Evolutionary conservation across 2,888 invertebrate genomes (phyloP).

Genomic region (Oligia fasciuncula): DNA sequence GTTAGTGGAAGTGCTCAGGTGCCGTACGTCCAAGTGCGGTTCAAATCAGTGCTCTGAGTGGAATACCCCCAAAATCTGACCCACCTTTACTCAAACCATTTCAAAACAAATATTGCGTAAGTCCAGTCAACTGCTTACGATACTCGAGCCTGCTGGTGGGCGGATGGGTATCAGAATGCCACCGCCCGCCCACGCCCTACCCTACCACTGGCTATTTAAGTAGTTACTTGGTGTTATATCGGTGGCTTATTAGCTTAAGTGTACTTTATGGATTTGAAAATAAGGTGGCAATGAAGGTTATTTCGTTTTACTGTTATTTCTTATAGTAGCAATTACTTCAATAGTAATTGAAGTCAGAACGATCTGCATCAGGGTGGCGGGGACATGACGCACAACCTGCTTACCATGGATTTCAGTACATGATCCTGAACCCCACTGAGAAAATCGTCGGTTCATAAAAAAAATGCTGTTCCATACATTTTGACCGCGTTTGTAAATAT

Average conservation of each 20-base stretch:
- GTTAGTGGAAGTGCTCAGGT: too few relatives aligned
- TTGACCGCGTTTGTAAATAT: too few relatives aligned
- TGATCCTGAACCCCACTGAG: too few relatives aligned
- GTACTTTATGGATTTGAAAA: slow-evolving; percentile 11
- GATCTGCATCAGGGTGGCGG: neutral
- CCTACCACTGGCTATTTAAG: slow-evolving; percentile 41
- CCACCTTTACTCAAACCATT: slow-evolving; percentile 28
- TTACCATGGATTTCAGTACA: too few relatives aligned
- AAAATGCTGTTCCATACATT: too few relatives aligned
- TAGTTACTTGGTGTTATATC: slow-evolving; percentile 37
- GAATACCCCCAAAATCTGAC: neutral
- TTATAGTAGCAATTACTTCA: neutral
- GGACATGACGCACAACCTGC: neutral
- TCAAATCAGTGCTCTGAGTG: too few relatives aligned
- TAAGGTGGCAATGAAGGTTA: slow-evolving; percentile 2
- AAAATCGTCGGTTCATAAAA: too few relatives aligned
- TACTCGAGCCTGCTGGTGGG: slow-evolving; percentile 61
- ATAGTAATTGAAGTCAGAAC: neutral
- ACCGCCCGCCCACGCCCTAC: slow-evolving; percentile 58
- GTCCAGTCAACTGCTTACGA: slow-evolving; percentile 39
- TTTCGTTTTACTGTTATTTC: neutral
- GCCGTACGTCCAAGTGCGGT: too few relatives aligned
- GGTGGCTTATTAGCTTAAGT: slow-evolving; percentile 41
- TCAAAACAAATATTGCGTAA: slow-evolving; percentile 57
- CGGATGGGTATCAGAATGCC: slow-evolving; percentile 65